phyloP scores from a whole-genome alignment of 2,113 vertebrate species.

The Chrysemys picta region DNA sequence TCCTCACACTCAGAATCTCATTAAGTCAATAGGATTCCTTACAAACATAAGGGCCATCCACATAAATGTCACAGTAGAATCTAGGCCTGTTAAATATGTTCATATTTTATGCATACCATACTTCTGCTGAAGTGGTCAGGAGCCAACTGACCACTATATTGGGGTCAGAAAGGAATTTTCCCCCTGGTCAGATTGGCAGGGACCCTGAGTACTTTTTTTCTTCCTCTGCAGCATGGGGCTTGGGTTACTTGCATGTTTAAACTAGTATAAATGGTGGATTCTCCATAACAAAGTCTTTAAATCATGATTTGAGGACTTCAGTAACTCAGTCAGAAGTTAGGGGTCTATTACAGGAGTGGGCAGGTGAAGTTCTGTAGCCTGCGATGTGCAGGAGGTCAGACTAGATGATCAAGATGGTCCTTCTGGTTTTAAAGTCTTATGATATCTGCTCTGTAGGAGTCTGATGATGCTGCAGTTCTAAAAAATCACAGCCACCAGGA shows the following conservation, averaged over 20 bases:
- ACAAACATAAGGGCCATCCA: neutral
- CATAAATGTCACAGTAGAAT: neutral
- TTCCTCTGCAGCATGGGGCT: no score
- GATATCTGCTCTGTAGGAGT: neutral
- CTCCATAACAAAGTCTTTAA: neutral
- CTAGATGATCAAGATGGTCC: neutral
- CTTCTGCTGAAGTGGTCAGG: neutral
- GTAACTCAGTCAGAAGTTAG: neutral
- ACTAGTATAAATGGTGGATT: neutral
- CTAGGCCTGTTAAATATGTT: neutral
- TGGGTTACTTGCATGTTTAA: neutral
- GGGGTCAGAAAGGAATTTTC: neutral
- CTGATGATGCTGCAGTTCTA: neutral
- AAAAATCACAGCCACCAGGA: neutral
- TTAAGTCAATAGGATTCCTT: neutral
- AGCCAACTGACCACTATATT: neutral
- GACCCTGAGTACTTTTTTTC: neutral
- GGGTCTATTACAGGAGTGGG: neutral
- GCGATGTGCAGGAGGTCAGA: neutral
- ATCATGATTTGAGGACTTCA: neutral
- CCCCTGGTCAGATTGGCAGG: neutral
- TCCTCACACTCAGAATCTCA: neutral
- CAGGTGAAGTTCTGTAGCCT: neutral
- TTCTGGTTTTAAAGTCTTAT: neutral
- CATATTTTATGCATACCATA: accelerated